Conservation (phyloP, 2,888 invertebrate genomes). For the Macrosoma leucophasiata region DNA sequence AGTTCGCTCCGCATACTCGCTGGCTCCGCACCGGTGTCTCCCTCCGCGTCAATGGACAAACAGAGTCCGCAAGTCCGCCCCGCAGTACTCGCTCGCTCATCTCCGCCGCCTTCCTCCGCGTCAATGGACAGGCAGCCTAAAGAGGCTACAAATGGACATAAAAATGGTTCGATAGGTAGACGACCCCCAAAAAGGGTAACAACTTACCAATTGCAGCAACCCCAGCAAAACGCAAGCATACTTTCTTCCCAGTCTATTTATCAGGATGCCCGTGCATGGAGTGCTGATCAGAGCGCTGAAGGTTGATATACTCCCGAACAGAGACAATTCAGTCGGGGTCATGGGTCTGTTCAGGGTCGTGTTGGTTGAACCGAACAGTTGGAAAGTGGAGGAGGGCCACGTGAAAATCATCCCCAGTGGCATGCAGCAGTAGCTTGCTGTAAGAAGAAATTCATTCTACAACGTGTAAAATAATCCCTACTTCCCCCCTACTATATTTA, state of each 20-base stretch:
- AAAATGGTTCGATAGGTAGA: no score
- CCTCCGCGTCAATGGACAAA: no score
- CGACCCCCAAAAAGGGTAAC: not conserved
- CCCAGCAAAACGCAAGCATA: constrained; percentile 24
- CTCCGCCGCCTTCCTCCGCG: no score
- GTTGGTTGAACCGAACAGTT: constrained; percentile 26
- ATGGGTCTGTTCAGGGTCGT: constrained; percentile 30
- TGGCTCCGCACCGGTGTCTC: no score
- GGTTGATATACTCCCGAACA: constrained; percentile 29
- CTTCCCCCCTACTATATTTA: no score
- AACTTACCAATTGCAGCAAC: constrained; percentile 24
- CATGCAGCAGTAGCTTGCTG: constrained; percentile 28
- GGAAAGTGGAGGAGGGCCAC: constrained; percentile 31
- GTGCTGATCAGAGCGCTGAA: constrained; percentile 28
- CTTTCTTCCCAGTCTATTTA: constrained; percentile 30
- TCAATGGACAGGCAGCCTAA: no score
- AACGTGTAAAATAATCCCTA: no score
- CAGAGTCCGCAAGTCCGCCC: no score
- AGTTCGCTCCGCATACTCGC: no score
- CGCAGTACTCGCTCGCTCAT: no score
- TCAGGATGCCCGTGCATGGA: constrained; percentile 24
- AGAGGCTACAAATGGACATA: no score
- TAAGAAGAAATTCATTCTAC: constrained; percentile 8
- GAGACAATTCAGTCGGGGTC: constrained; percentile 27
- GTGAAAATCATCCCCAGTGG: constrained; percentile 26